Conservation (phyloP, 2,888 invertebrate species). For the Dendrolimus houi region DNA sequence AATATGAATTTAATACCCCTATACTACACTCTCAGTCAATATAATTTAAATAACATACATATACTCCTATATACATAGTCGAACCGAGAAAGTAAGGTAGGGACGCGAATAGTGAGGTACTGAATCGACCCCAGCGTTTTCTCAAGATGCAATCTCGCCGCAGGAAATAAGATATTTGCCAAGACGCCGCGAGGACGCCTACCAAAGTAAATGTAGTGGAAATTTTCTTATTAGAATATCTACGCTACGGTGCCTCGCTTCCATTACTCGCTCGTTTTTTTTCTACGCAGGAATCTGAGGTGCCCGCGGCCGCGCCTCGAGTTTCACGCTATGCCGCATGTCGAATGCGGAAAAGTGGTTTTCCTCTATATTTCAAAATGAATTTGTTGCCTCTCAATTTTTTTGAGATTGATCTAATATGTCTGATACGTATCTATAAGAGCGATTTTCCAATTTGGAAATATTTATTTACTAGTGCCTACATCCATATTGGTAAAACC, state of each 20-base stretch:
- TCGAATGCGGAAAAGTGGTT: constrained; percentile 1
- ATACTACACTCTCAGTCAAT: too few species aligned
- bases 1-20: too few species aligned
- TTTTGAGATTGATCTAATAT: too few species aligned
- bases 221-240: constrained; percentile 77
- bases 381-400: constrained; percentile 3
- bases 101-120: constrained; percentile 66
- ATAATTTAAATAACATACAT: too few species aligned
- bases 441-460: too few species aligned
- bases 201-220: constrained; percentile 77
- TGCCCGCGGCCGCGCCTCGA: constrained; percentile 36
- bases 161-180: constrained; percentile 78
- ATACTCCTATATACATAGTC: too few species aligned
- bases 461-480: too few species aligned
- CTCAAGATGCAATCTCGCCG: constrained; percentile 77
- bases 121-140: constrained; percentile 71
- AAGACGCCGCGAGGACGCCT: constrained; percentile 74
- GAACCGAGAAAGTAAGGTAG: constrained; percentile 27
- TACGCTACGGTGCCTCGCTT: constrained; percentile 70
- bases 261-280: constrained; percentile 58
- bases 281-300: constrained; percentile 61
- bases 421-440: too few species aligned
- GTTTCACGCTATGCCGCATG: constrained; percentile 49
- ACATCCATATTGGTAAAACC: too few species aligned
- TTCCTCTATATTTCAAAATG: neutral